Evolutionary conservation across 2,797 vertebrate genomes (phyloP), one percentile per base, ranked within the genome.

Genomic region (Apogon hyalosoma): DNA sequence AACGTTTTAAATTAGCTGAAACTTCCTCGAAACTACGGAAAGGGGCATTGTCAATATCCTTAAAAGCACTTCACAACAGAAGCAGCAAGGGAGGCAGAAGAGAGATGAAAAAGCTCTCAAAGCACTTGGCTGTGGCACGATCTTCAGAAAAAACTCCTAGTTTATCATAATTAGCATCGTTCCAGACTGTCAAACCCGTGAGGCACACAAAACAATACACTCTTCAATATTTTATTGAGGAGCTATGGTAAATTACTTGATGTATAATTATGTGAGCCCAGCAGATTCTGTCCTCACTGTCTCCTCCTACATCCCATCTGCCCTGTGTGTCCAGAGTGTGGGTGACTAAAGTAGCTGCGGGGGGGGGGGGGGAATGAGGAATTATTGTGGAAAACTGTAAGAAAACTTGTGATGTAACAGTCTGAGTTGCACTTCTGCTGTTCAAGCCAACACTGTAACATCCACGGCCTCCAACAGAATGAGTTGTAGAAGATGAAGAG

Each of bases 301-400:
- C 88, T 90, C 90, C 91, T 91, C 91, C 91, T 88, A 91, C 91
- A 91, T 88, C 89, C 91, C 91, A 92, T 92, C 91, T 92, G 91
- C 88, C 90, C 90, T 75, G 76, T 60, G 65, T 88, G 90, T 90
- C 91, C 90, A 90, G 84, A 87, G 84, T 87, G 91, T 89, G 89
- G 90, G 84, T 90, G 89, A 87, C 77, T 90, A 87, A 85, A 88
- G 77, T 78, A 77, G 75, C 84, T 78, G 84, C 64, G 9, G 69
- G 69, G 45, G 53, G 28, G 53, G 42, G 43, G 50, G 31, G 36
- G 42, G 50, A 4, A 4, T 69, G 79, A 80, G 74, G 81, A 85
- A 83, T 89, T 80, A 83, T 87, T 83, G 80, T 83, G 73, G 86
- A 85, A 83, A 84, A 86, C 78, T 19, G 53, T 72, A 88, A 87